These are phyloP conservation scores for Catocala nupta DNA, from an alignment of 2,888 invertebrate species.

Conservation along the genomic window DNA sequence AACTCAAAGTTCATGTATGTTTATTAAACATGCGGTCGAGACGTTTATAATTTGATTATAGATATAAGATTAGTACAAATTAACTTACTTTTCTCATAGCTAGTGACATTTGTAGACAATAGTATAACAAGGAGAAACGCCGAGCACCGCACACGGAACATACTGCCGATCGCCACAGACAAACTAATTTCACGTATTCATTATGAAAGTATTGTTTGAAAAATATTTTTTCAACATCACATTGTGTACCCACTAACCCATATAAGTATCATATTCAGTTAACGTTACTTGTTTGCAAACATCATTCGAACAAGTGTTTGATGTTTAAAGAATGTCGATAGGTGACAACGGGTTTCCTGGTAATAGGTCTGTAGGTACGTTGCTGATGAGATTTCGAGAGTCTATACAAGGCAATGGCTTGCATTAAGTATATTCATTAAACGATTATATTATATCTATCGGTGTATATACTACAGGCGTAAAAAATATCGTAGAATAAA, in stretches of 20 bases:
- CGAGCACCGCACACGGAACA: constrained; percentile 26
- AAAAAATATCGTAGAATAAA: too few relatives aligned
- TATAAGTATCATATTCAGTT: constrained; percentile 23
- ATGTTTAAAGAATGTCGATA: constrained; percentile 20
- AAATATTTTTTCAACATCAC: constrained; percentile 32
- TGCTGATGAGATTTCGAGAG: neutral
- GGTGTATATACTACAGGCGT: too few relatives aligned
- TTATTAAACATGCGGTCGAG: too few relatives aligned
- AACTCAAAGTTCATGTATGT: too few relatives aligned
- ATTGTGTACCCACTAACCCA: constrained; percentile 34
- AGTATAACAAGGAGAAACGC: constrained; percentile 18
- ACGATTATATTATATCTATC: too few relatives aligned
- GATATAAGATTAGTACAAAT: neutral
- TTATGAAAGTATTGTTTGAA: constrained; percentile 24
- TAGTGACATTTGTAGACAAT: constrained; percentile 15
- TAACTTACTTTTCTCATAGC: constrained; percentile 53
- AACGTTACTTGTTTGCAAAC: constrained; percentile 40
- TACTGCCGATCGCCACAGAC: constrained; percentile 37
- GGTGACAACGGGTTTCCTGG: constrained; percentile 16
- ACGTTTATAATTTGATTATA: neutral
- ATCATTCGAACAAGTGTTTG: constrained; percentile 18
- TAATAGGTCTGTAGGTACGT: too few relatives aligned
- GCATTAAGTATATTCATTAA: too few relatives aligned
- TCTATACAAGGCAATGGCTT: too few relatives aligned
- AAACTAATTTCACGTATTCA: constrained; percentile 23